Base-by-base conservation (phyloP, 1,140 invertebrate genomes). In the Drosophila pruinosa region DNA sequence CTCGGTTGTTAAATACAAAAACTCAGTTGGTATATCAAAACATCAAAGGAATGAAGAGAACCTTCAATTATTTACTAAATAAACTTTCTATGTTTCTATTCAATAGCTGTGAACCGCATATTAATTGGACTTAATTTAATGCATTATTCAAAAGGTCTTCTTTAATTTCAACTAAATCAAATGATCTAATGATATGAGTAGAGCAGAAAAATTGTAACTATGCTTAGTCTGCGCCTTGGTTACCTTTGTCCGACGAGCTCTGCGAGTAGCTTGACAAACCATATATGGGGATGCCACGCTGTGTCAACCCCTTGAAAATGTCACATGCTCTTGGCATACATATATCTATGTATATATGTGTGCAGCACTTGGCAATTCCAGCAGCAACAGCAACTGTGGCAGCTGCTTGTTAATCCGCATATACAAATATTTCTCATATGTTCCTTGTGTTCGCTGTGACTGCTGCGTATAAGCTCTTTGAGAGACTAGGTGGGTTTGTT, bases 391-490 rank as follows among this genome's bases (percentile, higher is more conserved):
- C n/a, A n/a, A 12, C 41, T 6, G 10, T 15, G 38, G 53, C 22
- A 45, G 53, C 59, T 52, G 80, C 76, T 80, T 74, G 64, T 86
- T 86, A 81, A 85, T 80, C 70, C 53, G 61, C 64, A 75, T 76
- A 85, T 58, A 86, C 76, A 85, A 85, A 85, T 85, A 85, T 81
- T 85, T 61, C 73, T 38, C 70, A 86, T 80, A 86, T 81, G 76
- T 64, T 69, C 53, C 56, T 48, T 73, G 39, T 38, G 68, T 57
- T 45, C 1, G 36, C 10, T n/a, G 21, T n/a, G 24, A 4, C 28
- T 14, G 31, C 15, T 17, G 31, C 22, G 15, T 4, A 19, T 39
- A 41, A 52, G 39, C 19, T 50, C 58, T 72, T 53, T 67, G 19
- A 53, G 38, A 72, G 80, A 77, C 81, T 80, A 85, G 81, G 81